Conservation (phyloP, 2,797 vertebrate genomes). For the Channallabes apus region DNA sequence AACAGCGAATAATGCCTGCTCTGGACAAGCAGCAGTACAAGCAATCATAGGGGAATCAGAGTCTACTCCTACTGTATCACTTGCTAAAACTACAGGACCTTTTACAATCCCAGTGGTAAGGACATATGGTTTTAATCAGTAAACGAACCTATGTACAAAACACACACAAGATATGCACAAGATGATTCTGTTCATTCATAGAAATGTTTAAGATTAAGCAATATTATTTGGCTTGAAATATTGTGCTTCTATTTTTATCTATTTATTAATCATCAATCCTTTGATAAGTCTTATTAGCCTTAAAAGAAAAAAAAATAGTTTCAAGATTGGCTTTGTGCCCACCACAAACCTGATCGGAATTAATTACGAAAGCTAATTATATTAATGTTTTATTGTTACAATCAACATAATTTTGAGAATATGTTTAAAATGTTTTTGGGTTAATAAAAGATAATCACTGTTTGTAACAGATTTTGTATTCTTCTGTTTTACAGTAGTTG, state of each 20-base stretch:
- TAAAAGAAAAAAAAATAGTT: not conserved
- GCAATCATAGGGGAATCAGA: too few species aligned
- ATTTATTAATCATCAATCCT: not conserved
- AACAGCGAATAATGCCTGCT: too few species aligned
- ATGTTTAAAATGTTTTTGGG: not conserved
- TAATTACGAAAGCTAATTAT: not conserved
- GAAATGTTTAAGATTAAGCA: not conserved
- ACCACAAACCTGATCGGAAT: not conserved
- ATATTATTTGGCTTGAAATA: too few species aligned
- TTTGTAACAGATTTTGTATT: not conserved
- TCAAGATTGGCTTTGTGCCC: not conserved
- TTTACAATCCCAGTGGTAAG: too few species aligned
- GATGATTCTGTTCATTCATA: too few species aligned
- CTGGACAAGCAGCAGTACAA: too few species aligned
- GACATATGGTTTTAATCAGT: not conserved
- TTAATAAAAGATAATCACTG: not conserved
- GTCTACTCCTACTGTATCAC: too few species aligned
- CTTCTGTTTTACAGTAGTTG: not conserved
- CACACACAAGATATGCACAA: not conserved
- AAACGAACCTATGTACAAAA: not conserved
- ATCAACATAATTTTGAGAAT: not conserved
- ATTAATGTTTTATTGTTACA: too few species aligned
- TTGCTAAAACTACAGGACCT: too few species aligned
- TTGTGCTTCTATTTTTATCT: not conserved
- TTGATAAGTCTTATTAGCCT: not conserved